Conservation (phyloP, 2,888 invertebrate genomes). For the Ochlodes sylvanus region DNA sequence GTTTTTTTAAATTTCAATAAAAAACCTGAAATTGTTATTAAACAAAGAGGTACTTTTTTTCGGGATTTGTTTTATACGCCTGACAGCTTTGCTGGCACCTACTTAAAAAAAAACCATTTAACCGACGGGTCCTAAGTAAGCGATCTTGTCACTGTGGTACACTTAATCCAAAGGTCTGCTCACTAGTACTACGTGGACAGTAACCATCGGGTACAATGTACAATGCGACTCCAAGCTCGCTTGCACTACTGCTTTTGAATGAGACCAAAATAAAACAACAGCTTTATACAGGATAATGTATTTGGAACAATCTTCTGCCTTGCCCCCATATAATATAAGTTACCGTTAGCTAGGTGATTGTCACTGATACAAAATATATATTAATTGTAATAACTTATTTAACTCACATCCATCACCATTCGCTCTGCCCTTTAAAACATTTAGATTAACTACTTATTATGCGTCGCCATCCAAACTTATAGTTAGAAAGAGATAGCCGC, state of each 20-base stretch:
- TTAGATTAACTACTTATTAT: slow-evolving; percentile 50
- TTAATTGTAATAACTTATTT: slow-evolving; percentile 66
- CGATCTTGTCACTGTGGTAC: too few species aligned
- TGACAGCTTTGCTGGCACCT: too few species aligned
- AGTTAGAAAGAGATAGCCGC: background rate
- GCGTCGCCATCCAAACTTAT: slow-evolving; percentile 52
- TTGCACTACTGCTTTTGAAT: background rate
- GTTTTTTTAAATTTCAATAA: too few species aligned
- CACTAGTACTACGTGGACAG: too few species aligned
- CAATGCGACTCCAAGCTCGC: too few species aligned
- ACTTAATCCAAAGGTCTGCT: too few species aligned
- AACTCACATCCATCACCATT: slow-evolving; percentile 58
- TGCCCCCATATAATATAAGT: slow-evolving; percentile 75
- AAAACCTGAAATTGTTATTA: too few species aligned
- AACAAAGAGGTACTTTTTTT: too few species aligned
- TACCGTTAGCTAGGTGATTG: slow-evolving; percentile 66
- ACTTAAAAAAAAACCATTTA: too few species aligned
- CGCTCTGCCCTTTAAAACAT: slow-evolving; percentile 53
- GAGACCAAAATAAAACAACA: slow-evolving; percentile 37
- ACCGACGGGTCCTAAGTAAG: too few species aligned
- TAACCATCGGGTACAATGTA: too few species aligned
- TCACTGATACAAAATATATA: slow-evolving; percentile 80
- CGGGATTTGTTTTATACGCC: too few species aligned
- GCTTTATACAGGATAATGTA: slow-evolving; percentile 74
- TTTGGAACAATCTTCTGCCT: slow-evolving; percentile 75